Base-by-base conservation (phyloP, 2,888 invertebrate genomes). In the Drosophila mercatorum region DNA sequence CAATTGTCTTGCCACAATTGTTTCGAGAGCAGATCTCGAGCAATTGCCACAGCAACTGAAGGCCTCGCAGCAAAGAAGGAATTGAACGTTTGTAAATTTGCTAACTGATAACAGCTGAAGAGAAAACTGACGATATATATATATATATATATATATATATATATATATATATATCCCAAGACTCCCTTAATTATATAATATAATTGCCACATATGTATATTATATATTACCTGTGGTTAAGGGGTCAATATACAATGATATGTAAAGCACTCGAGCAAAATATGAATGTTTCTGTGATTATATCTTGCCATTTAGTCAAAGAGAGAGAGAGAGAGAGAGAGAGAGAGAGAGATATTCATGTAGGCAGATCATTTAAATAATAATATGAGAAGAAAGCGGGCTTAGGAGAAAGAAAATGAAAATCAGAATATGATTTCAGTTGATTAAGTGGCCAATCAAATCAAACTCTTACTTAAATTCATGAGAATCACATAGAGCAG, bases 1-100 rank as follows among this genome's bases (percentile, higher is more conserved):
- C 72, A 72, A 71, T 66, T 78, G 77, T 65, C 53, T 77, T 59
- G 71, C 58, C 79, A 70, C 82, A 81, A 74, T 78, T 78, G 72
- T 62, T 75, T 68, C 56, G 66, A 73, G 65, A 77, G 75, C 46
- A 69, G 62, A 69, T 79, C 80, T 81, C 57, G 17, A 12, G 31
- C 11, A 51, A 51, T 11, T 34, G 49, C 49, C 31, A 49, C 49
- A n/a, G 1, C 31, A 31, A 17, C 17, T 34, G 51, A 34, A 12
- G 34, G 5, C 49, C 7, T 11, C 46, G 14, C 1, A 51, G 10
- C 26, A 12, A 46, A 26, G 14, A 26, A 53, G 12, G 26, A 53
- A 38, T 36, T 36, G 5, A 22, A 12, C 1, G 17, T 34, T 22
- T 3, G 5, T 34, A 1, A 22, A 7, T 12, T 34, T 34, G 6